Base-by-base conservation (phyloP, 2,797 vertebrate genomes). In the Eidolon dupreanum region DNA sequence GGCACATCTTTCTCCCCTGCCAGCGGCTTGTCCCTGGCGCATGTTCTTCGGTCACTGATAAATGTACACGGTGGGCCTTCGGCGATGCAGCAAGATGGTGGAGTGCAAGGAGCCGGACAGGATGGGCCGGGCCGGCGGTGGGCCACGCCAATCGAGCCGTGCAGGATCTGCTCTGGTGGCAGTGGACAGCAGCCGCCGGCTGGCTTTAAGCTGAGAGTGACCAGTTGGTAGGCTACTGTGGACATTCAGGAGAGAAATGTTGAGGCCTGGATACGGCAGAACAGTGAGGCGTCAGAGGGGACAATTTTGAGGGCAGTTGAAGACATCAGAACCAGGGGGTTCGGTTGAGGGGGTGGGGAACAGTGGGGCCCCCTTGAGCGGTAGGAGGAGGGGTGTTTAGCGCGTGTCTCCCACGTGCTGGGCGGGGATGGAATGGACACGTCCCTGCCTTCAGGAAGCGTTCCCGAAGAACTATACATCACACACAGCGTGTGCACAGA, bases 371-470 rank as follows among this genome's bases (percentile, higher is more conserved):
- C 24, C 16, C 4, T 12, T 43, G 38, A 26, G 28, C 41, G 28
- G 4, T 8, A 1, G 6, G 15, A 1, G 6, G 15, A 36, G 49
- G 28, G 3, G 15, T 5, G 10, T 41, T 38, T 12, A 2, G 61
- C 17, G 31, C 0, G 1, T 8, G 41, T 53, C 63, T 75, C n/a
- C 28, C 1, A 0, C 1, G 10, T 0, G 0, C 87, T 75, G 28
- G 28, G 36, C 74, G 26, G 2, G 20, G 2, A 4, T 5, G 55
- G 46, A 36, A 26, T 24, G 24, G 4, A 19, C 28, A 8, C 1
- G 1, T 1, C 26, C 75, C 59, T 57, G 84, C 53, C 26, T 46
- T 85, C 88, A 20, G 90, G 70, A 84, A 26, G 66, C 22, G 0
- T 59, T 89, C 88, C 10, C 3, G 59, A 22, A 13, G 46, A 61